Conservation (phyloP, 1,140 invertebrate genomes). For the Penaeus vannamei region DNA sequence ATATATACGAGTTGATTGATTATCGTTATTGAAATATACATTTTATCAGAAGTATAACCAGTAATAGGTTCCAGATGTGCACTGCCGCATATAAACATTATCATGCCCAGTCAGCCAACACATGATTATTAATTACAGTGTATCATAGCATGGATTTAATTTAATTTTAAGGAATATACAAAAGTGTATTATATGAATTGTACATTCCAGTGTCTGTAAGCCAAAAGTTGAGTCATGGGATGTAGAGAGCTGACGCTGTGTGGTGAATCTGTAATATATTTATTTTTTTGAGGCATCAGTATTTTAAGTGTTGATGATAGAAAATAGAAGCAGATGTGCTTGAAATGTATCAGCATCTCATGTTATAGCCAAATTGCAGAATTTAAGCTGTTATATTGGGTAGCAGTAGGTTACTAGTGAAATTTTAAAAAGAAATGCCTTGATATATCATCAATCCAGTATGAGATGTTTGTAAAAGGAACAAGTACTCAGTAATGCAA, state of each 20-base stretch:
- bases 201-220: slow-evolving; percentile 62
- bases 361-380: too few relatives aligned
- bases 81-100: slow-evolving; percentile 43
- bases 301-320: too few relatives aligned
- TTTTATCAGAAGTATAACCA: slow-evolving; percentile 22
- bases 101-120: slow-evolving; percentile 55
- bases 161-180: slow-evolving; percentile 52
- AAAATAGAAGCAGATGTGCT: too few relatives aligned
- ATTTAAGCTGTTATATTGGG: too few relatives aligned
- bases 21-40: slow-evolving; percentile 6
- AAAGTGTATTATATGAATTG: slow-evolving; percentile 56
- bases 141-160: slow-evolving; percentile 57
- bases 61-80: slow-evolving; percentile 43
- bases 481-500: too few relatives aligned
- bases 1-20: too few relatives aligned
- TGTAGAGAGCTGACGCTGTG: slow-evolving; percentile 34
- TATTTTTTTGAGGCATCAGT: slow-evolving; percentile 36
- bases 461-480: too few relatives aligned
- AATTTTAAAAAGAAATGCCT: too few relatives aligned
- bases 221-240: slow-evolving; percentile 54
- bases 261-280: slow-evolving; percentile 59
- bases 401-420: too few relatives aligned
- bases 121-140: slow-evolving; percentile 42
- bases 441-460: too few relatives aligned
- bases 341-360: too few relatives aligned